phyloP scores from a whole-genome alignment of 2,888 invertebrate genomes.

The Drosophila kokeensis region DNA sequence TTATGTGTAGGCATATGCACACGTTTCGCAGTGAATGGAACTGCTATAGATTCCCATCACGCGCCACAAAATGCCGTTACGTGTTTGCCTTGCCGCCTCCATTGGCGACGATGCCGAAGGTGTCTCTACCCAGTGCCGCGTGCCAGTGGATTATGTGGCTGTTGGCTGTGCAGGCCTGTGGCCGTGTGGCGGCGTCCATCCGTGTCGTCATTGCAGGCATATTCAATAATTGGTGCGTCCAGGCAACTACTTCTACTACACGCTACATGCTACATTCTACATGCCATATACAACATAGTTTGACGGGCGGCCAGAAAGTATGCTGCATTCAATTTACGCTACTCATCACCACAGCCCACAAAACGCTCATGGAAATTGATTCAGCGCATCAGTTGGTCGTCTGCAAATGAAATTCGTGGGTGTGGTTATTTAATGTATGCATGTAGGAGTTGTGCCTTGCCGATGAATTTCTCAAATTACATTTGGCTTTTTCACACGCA shows the following conservation, averaged over 20 bases:
- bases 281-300: constrained; percentile 35
- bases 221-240: constrained; percentile 72
- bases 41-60: constrained; percentile 71
- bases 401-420: constrained; percentile 26
- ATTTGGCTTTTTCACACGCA: constrained; percentile 59
- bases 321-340: constrained; percentile 71
- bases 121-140: constrained; percentile 47
- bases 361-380: constrained; percentile 69
- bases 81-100: constrained; percentile 76
- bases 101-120: constrained; percentile 39
- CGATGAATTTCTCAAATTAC: constrained; percentile 36
- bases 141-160: constrained; percentile 58
- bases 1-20: constrained; percentile 71
- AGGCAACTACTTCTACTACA: constrained; percentile 25
- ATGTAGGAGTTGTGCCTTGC: constrained; percentile 10
- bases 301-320: constrained; percentile 59
- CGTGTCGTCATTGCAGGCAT: constrained; percentile 55
- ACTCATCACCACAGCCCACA: constrained; percentile 47
- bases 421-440: not conserved
- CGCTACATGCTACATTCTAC: constrained; percentile 2
- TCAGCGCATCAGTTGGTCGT: constrained; percentile 40
- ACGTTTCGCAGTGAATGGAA: constrained; percentile 58
- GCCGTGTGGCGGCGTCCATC: constrained; percentile 36
- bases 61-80: constrained; percentile 77
- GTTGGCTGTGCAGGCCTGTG: constrained; percentile 15